Percentiles rank a stretch among this genome's conserved stretches.
Conservation (phyloP, 2,797 vertebrate species). For the Chelmon rostratus region DNA sequence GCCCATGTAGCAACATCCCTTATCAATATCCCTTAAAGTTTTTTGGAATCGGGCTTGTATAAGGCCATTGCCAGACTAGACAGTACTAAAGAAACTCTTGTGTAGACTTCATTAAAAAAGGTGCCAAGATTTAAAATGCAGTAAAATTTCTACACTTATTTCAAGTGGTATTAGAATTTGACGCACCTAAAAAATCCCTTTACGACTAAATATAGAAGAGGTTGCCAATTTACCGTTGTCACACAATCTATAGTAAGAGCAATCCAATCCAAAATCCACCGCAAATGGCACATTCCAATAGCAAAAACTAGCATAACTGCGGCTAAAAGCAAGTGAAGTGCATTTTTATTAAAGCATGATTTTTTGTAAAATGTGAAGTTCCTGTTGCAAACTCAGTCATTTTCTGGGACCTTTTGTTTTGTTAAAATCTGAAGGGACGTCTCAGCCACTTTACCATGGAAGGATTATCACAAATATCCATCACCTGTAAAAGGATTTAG, state of each 20-base stretch:
- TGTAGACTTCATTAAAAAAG: not conserved
- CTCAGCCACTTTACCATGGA: not conserved
- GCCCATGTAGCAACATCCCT: too few relatives aligned
- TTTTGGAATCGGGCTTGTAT: not conserved
- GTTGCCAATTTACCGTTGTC: not conserved
- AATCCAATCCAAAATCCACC: not conserved
- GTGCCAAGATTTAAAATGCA: not conserved
- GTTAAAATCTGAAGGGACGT: not conserved
- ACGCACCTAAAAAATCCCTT: not conserved
- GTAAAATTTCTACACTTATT: not conserved
- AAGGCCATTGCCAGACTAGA: not conserved
- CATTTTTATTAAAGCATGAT: not conserved
- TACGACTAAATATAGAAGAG: not conserved
- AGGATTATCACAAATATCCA: slow-evolving; percentile 19
- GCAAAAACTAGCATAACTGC: not conserved
- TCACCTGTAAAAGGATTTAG: slow-evolving; percentile 10
- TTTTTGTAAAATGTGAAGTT: not conserved
- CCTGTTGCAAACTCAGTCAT: not conserved
- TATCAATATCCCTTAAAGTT: too few relatives aligned
- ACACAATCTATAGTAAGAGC: not conserved
- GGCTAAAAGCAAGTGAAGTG: not conserved
- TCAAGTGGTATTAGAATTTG: slow-evolving; percentile 5
- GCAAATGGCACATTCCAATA: not conserved
- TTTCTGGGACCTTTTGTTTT: not conserved
- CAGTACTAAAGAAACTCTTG: not conserved